Conservation (phyloP, 2,113 vertebrate genomes). For the Oplegnathus fasciatus region DNA sequence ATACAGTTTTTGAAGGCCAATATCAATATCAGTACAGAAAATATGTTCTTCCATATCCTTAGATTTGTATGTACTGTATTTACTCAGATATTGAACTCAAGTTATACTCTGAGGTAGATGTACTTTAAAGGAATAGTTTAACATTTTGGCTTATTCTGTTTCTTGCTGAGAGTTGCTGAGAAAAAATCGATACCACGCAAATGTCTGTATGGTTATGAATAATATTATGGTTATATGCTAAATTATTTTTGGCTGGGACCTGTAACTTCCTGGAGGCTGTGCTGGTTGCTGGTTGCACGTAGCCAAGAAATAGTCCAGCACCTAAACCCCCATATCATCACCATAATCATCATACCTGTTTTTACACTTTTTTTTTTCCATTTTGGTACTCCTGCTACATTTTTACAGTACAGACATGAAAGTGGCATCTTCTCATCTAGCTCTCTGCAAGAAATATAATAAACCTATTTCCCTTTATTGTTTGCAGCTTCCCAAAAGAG, state of each 20-base stretch:
- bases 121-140: background rate
- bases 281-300: background rate
- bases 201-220: background rate
- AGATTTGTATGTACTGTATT: too few species aligned
- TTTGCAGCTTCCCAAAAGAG: too few species aligned
- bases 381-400: too few species aligned
- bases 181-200: background rate
- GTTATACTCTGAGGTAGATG: background rate
- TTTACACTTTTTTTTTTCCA: too few species aligned
- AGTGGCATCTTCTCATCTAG: background rate
- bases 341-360: background rate
- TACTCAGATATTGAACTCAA: background rate
- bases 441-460: background rate
- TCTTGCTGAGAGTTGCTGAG: background rate
- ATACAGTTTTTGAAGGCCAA: constrained; percentile 40
- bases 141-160: background rate
- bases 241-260: background rate
- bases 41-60: background rate
- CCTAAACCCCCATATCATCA: background rate
- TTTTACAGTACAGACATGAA: too few species aligned
- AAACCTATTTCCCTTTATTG: too few species aligned
- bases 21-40: constrained; percentile 9
- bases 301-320: background rate
- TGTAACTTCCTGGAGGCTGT: too few species aligned
- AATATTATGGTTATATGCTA: too few species aligned